These are phyloP conservation scores for Bubalus kerabau DNA, from an alignment of 2,113 vertebrate genomes.

Conservation along the genomic window DNA sequence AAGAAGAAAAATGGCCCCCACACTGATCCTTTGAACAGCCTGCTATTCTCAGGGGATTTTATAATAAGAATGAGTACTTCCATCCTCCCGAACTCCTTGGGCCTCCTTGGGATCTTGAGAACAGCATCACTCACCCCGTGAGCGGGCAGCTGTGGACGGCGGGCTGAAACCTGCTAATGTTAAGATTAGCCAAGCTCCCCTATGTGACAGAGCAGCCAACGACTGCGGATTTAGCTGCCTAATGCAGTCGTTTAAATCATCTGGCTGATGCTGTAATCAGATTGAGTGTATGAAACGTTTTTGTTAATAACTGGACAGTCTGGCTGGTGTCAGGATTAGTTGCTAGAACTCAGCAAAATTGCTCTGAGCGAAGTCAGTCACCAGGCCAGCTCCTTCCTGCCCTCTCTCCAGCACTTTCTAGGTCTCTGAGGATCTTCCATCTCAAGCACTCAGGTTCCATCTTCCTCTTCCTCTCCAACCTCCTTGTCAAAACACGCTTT, in stretches of 20 bases:
- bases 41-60: constrained; percentile 30
- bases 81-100: constrained; percentile 20
- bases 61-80: constrained; percentile 38
- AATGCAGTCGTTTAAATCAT: not conserved
- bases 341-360: not conserved
- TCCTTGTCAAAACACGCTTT: not conserved
- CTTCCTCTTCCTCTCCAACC: not conserved
- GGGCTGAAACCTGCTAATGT: not conserved
- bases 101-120: not conserved
- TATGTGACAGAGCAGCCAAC: not conserved
- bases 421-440: not conserved
- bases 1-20: constrained; percentile 55
- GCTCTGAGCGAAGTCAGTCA: not conserved
- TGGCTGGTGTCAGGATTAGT: not conserved
- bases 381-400: not conserved
- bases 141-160: not conserved
- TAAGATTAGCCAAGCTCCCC: constrained; percentile 25
- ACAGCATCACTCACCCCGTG: constrained; percentile 2
- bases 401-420: not conserved
- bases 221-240: not conserved
- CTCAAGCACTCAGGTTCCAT: not conserved
- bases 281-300: not conserved
- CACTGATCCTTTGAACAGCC: constrained; percentile 47
- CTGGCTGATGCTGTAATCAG: not conserved
- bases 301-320: not conserved